These are phyloP conservation scores for Seira musarum DNA, from an alignment of 2,888 invertebrate genomes.

Conservation along the genomic window DNA sequence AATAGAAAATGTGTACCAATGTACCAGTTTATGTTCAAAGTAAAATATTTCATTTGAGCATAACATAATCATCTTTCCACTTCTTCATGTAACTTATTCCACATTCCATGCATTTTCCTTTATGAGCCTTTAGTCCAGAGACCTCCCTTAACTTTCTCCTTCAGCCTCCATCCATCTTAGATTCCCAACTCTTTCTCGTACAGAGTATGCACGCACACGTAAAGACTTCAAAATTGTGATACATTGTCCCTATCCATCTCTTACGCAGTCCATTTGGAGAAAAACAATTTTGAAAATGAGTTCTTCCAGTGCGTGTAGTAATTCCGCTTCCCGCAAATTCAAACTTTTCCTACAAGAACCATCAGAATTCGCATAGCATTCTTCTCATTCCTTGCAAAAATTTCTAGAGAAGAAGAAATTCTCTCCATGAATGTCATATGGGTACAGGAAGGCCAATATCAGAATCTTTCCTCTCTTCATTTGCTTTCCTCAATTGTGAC, in stretches of 20 bases:
- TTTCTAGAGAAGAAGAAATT: no score
- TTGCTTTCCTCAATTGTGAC: not conserved
- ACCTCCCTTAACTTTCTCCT: not conserved
- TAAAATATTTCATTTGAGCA: not conserved
- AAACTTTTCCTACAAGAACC: no score
- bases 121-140: not conserved
- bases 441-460: no score
- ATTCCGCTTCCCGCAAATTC: no score
- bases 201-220: not conserved
- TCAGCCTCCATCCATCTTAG: not conserved
- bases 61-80: slow-evolving; percentile 13
- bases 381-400: no score
- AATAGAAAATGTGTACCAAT: not conserved
- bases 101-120: slow-evolving; percentile 12
- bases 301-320: not conserved
- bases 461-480: no score
- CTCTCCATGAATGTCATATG: no score
- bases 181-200: not conserved
- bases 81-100: slow-evolving; percentile 5
- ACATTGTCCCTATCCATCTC: not conserved
- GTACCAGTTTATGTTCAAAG: not conserved
- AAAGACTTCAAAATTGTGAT: no score
- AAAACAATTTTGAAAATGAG: not conserved
- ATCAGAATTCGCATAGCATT: no score
- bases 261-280: not conserved